phyloP scores from a whole-genome alignment of 2,888 invertebrate species.

The Diarsia rubi region DNA sequence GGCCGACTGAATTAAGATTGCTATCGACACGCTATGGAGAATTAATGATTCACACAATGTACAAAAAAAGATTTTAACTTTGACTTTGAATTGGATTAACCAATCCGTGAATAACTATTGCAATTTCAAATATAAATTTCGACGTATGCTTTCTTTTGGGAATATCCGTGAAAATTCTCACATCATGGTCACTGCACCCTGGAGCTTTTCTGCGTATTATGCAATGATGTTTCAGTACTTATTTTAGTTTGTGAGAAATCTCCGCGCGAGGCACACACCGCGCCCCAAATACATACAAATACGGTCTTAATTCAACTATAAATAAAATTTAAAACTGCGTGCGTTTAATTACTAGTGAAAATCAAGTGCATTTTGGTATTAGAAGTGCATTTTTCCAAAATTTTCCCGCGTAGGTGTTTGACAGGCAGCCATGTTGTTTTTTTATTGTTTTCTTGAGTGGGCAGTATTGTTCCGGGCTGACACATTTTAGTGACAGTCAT shows the following conservation, averaged over 20 bases:
- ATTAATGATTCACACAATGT: not conserved
- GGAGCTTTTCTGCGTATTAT: slow-evolving; percentile 89
- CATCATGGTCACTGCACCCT: slow-evolving; percentile 70
- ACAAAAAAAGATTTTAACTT: not conserved
- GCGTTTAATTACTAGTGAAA: slow-evolving; percentile 48
- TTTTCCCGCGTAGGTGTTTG: slow-evolving; percentile 67
- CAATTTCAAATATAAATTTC: not conserved
- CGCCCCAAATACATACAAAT: slow-evolving; percentile 63
- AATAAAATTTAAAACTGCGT: slow-evolving; percentile 55
- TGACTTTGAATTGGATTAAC: not conserved
- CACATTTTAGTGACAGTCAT: slow-evolving; percentile 59
- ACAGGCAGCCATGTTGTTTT: slow-evolving; percentile 73
- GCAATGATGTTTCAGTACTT: slow-evolving; percentile 86
- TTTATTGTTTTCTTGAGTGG: slow-evolving; percentile 75
- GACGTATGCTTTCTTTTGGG: not conserved
- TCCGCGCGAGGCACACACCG: slow-evolving; percentile 77
- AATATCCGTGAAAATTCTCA: slow-evolving; percentile 67
- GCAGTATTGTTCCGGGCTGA: slow-evolving; percentile 73
- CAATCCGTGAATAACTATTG: not conserved
- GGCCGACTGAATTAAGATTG: too few relatives aligned
- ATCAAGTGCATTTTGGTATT: slow-evolving; percentile 53
- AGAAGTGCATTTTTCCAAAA: slow-evolving; percentile 58
- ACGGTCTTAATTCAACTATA: slow-evolving; percentile 55
- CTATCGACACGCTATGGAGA: too few relatives aligned
- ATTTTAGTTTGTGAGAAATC: slow-evolving; percentile 87